Evolutionary conservation across 1,140 invertebrate genomes (phyloP), one percentile per base, ranked within the genome.

Genomic region (Amphibalanus amphitrite): DNA sequence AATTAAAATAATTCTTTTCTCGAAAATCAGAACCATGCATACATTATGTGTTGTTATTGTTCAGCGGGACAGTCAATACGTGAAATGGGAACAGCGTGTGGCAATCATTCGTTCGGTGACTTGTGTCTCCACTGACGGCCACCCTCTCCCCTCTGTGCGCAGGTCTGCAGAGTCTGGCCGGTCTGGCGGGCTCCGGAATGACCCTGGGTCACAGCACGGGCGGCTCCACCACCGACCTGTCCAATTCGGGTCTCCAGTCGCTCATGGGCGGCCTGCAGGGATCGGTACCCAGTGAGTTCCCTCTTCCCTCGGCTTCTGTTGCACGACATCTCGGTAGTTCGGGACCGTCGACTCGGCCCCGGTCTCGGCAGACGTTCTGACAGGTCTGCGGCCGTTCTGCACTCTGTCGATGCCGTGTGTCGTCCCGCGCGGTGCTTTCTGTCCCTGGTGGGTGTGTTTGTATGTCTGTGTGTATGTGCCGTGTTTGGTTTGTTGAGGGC

Each of bases 381-480:
- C 33, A 4, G 33, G 33, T 38, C 4, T 38, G 33, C 15, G 33
- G 4, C 6, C 23, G 47, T 59, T 1, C 6, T 20, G 47, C 10
- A 20, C 47, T 59, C 33, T 15, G 33, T 38, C 15, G 33, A 38
- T 15, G 47, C 13, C 47, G 6, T 59, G 47, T 59, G 10, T 20
- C 23, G 47, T 59, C 20, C 23, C 20, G 38, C 47, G 47, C 47
- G 20, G 6, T 59, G 47, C 47, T 59, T 59, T 23, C 17, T 59
- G 47, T 23, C 13, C 47, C 47, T 38, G 33, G 64, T 65, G 64
- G 6, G 64, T 23, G 64, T 65, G 64, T 65, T 6, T 65, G 26
- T 65, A 23, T 23, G 64, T 65, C n/a, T 67, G 65, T 67, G 65
- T 67, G 65, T 67, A 26, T 67, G 65, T 67, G 65, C 28, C 13